These are phyloP conservation scores for Pterocles gutturalis DNA, from an alignment of 2,113 vertebrate species.

Conservation along the genomic window DNA sequence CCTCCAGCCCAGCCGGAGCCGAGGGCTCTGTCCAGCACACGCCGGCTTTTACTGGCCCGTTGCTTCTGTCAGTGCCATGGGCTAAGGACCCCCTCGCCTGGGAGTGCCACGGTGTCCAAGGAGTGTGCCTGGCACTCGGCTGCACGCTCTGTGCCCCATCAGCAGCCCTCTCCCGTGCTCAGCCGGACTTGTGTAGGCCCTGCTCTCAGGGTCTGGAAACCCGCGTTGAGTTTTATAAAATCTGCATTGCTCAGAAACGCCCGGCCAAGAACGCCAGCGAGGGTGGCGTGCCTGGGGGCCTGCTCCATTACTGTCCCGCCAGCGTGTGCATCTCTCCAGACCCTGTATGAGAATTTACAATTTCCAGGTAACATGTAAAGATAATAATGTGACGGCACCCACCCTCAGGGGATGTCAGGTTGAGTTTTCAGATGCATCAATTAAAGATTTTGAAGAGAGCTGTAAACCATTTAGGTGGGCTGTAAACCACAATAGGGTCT, in stretches of 20 bases:
- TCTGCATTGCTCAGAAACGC: background rate
- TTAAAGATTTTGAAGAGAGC: background rate
- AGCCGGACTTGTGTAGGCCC: accelerated
- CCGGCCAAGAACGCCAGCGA: background rate
- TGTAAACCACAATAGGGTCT: background rate
- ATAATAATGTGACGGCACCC: background rate
- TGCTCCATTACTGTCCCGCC: background rate
- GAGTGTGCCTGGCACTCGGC: accelerated
- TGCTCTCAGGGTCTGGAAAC: background rate
- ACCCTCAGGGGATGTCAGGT: too few relatives aligned
- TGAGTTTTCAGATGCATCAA: background rate
- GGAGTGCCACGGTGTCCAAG: background rate
- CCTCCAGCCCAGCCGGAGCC: background rate
- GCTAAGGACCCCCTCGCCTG: accelerated
- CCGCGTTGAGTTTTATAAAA: accelerated
- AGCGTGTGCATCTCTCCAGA: accelerated
- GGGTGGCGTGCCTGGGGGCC: accelerated
- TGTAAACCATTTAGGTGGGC: background rate
- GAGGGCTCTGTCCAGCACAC: background rate
- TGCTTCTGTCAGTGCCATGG: background rate
- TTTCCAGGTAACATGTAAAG: background rate
- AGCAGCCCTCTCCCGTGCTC: background rate
- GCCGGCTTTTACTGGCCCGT: too few relatives aligned
- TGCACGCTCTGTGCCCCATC: accelerated
- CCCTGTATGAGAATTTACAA: background rate